Conservation (phyloP, 2,797 vertebrate species). For the Macroramphosus scolopax region DNA sequence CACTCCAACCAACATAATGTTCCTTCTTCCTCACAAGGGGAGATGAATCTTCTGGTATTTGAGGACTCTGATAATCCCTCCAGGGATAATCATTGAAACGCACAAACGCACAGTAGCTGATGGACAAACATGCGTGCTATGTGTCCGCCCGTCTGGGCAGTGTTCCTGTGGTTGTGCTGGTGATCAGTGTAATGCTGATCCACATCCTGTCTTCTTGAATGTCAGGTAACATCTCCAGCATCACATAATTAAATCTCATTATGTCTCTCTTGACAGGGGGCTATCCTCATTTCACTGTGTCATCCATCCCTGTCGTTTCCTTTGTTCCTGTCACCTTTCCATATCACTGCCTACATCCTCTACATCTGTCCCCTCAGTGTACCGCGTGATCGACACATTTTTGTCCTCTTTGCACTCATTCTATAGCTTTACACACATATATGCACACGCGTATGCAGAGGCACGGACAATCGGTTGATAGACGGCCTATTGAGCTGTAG, state of each 20-base stretch:
- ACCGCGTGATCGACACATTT: conserved; percentile 26
- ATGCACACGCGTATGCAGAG: too few species aligned
- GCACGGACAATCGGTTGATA: conserved; percentile 50
- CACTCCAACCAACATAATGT: too few species aligned
- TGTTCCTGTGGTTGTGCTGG: not conserved
- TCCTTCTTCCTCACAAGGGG: too few species aligned
- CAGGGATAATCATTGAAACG: conserved; percentile 21
- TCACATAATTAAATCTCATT: conserved; percentile 55
- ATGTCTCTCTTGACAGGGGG: conserved; percentile 39
- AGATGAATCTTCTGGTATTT: conserved; percentile 33
- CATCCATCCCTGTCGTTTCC: conserved; percentile 35
- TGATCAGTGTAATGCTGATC: conserved; percentile 31
- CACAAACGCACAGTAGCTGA: conserved; percentile 31
- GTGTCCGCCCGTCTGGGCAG: too few species aligned
- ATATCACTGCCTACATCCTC: conserved; percentile 45
- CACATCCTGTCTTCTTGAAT: conserved; percentile 41
- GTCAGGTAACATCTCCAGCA: conserved; percentile 25
- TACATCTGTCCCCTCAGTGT: conserved; percentile 51
- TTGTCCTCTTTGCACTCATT: conserved; percentile 20
- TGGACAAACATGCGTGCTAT: conserved; percentile 3
- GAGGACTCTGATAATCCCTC: conserved; percentile 26
- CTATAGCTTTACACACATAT: conserved; percentile 38
- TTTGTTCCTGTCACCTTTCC: conserved; percentile 34
- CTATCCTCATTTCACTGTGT: conserved; percentile 32
- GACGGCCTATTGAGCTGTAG: conserved; percentile 45